These are phyloP conservation scores for Drosophila rhopaloa DNA, from an alignment of 1,140 invertebrate genomes.

Conservation along the genomic window DNA sequence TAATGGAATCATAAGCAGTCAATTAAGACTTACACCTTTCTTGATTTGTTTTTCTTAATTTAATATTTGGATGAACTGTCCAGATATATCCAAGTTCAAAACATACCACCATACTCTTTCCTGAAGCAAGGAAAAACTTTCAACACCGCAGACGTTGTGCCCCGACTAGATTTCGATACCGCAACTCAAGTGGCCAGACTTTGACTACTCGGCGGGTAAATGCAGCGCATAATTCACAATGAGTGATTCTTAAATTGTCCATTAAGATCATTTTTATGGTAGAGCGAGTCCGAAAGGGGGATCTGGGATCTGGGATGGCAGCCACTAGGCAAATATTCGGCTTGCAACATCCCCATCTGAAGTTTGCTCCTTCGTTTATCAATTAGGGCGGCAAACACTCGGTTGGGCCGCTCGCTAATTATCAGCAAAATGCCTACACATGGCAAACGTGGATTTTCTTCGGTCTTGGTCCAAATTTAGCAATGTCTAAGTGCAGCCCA, in stretches of 20 bases:
- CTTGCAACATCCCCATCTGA: constrained; percentile 17
- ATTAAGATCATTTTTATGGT: constrained; percentile 83
- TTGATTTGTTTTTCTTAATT: no score
- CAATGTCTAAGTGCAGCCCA: constrained; percentile 64
- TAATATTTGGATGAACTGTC: neutral
- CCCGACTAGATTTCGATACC: constrained; percentile 26
- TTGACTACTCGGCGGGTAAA: constrained; percentile 73
- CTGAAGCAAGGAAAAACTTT: constrained; percentile 33
- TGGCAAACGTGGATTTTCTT: constrained; percentile 41
- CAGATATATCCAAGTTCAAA: neutral
- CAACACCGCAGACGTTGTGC: constrained; percentile 46
- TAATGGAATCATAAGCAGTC: no score
- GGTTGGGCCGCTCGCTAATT: constrained; percentile 64
- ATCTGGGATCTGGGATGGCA: neutral
- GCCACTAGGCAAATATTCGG: constrained; percentile 42
- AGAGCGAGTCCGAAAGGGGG: constrained; percentile 49
- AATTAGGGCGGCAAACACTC: constrained; percentile 75
- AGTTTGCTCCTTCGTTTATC: constrained; percentile 62
- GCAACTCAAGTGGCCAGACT: constrained; percentile 60
- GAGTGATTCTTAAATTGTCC: constrained; percentile 83
- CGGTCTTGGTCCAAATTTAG: constrained; percentile 69
- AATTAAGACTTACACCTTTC: no score
- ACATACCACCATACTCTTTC: neutral
- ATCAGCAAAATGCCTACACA: constrained; percentile 79
- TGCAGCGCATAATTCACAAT: constrained; percentile 82